phyloP scores from a whole-genome alignment of 2,797 vertebrate genomes.

The Sphenopsis melanotis region DNA sequence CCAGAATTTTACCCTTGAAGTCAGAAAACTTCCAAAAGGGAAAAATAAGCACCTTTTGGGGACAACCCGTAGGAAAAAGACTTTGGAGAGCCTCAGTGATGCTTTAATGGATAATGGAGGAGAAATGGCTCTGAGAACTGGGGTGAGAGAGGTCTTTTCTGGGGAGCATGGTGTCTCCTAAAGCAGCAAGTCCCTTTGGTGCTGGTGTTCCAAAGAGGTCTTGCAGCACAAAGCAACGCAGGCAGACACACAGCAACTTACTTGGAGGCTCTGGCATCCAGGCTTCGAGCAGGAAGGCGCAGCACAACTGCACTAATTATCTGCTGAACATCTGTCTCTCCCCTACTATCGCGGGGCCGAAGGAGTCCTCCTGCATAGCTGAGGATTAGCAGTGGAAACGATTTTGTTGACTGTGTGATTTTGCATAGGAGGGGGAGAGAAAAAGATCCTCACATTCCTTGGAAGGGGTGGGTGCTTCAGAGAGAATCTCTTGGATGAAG shows the following conservation, averaged over 20 bases:
- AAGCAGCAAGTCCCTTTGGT: rapidly evolving
- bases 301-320: conserved; percentile 40
- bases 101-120: not conserved
- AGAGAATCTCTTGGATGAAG: not conserved
- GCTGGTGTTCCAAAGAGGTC: not conserved
- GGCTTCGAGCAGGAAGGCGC: conserved; percentile 16
- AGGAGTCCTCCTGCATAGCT: conserved; percentile 26
- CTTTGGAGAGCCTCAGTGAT: not conserved
- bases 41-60: not conserved
- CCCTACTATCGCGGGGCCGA: not conserved
- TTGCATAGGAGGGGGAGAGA: not conserved
- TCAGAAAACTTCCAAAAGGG: not conserved
- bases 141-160: not conserved
- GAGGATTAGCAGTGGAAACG: conserved; percentile 33
- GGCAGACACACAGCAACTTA: not conserved
- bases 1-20: not conserved
- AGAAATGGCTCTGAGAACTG: not conserved
- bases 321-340: conserved; percentile 50
- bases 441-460: not conserved
- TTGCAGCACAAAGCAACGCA: not conserved
- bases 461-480: not conserved
- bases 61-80: not conserved
- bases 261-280: not conserved
- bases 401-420: conserved; percentile 45
- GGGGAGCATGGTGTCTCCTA: not conserved